Conservation (phyloP, 2,888 invertebrate species). For the Erpobdella octoculata region DNA sequence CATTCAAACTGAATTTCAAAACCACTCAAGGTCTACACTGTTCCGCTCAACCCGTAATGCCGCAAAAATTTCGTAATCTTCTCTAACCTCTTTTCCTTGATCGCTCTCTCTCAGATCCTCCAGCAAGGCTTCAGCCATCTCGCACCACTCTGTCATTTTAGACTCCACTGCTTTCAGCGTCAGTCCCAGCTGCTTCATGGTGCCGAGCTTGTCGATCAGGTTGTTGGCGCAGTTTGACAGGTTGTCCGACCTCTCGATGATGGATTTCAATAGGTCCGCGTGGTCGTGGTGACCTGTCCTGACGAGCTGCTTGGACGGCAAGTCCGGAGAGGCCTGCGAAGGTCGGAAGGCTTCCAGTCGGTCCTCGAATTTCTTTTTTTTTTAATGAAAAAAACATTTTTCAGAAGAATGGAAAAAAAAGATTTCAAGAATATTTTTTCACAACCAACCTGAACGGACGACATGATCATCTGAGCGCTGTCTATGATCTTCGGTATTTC, state of each 20-base stretch:
- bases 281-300: conserved; percentile 1
- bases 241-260: conserved; percentile 25
- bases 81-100: not conserved
- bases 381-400: too few species aligned
- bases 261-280: conserved; percentile 10
- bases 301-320: not conserved
- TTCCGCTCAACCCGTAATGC: not conserved
- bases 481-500: conserved; percentile 7
- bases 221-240: conserved; percentile 46
- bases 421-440: too few species aligned
- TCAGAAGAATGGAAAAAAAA: too few species aligned
- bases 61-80: not conserved
- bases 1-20: not conserved
- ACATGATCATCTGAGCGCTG: conserved; percentile 8
- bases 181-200: conserved; percentile 59
- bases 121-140: conserved; percentile 67
- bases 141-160: conserved; percentile 23
- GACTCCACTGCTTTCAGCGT: conserved; percentile 91
- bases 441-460: conserved; percentile 1
- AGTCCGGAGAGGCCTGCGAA: not conserved
- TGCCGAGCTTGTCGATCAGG: conserved; percentile 79
- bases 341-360: conserved; percentile 16
- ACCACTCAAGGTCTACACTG: not conserved
- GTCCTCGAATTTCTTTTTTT: conserved; percentile 18
- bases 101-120: conserved; percentile 70